Conservation (phyloP, 2,797 vertebrate species). For the Taenioides sp. region DNA sequence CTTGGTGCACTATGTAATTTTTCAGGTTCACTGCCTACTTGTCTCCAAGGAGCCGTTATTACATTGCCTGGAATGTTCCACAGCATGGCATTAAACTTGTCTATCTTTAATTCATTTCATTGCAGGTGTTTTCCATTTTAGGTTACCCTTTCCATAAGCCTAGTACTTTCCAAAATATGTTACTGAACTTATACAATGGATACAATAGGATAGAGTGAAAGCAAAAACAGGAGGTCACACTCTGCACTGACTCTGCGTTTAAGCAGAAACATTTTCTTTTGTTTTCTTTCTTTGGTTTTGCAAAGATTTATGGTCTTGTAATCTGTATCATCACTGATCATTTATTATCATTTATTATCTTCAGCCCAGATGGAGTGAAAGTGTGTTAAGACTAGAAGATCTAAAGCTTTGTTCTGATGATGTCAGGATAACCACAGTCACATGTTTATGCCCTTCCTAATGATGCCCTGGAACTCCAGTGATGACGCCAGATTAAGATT, state of each 20-base stretch:
- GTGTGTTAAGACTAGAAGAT: too few relatives aligned
- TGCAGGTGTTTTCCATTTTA: too few relatives aligned
- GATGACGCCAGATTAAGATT: not conserved
- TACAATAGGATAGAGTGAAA: not conserved
- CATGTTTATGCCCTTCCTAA: constrained; percentile 7
- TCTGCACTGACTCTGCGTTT: not conserved
- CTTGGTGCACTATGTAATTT: not conserved
- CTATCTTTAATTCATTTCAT: too few relatives aligned
- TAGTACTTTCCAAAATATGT: not conserved
- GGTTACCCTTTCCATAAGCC: not conserved
- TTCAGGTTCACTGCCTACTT: too few relatives aligned
- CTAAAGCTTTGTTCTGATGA: not conserved
- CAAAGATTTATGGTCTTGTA: constrained; percentile 8
- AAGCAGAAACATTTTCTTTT: not conserved
- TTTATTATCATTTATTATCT: constrained; percentile 1
- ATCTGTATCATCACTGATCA: constrained; percentile 3
- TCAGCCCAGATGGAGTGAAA: not conserved
- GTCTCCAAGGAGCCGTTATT: too few relatives aligned
- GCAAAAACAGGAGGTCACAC: not conserved
- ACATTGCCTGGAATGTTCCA: too few relatives aligned
- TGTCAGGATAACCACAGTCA: constrained; percentile 20
- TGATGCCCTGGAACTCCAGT: constrained; percentile 13
- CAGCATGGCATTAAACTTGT: too few relatives aligned
- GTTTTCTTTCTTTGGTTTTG: not conserved
- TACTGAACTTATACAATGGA: not conserved